Evolutionary conservation across 2,888 invertebrate species (phyloP), one percentile per base, ranked within the genome.

Genomic region (Periphyllus acericola): DNA sequence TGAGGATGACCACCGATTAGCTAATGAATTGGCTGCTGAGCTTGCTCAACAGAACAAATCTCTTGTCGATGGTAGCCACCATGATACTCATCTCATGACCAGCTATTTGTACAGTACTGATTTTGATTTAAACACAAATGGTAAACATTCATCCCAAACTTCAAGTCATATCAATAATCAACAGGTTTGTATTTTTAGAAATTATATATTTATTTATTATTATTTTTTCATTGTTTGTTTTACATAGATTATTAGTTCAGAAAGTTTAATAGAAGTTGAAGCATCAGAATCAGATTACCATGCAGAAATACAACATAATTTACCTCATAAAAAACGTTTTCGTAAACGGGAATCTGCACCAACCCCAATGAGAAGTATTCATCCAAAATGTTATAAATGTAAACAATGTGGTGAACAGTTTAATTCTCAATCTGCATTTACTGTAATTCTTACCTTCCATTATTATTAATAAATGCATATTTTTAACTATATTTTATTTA

Each of bases 311-410:
- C 92, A 92, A 84, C 89, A 89, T 91, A 95, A 95, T 89, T 92
- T 97, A 89, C 97, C 97, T 0, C 97, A 97, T 91, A 97, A 97
- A 91, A 97, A 97, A 91, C 93, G 97, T 89, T 96, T 97, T 90
- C 92, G 96, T 34, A 94, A 94, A 90, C 91, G 91, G 71, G 92
- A 92, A 29, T 90, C 79, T 25, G 89, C 89, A 76, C 90, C 11
- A 60, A 89, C 55, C 90, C 91, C 81, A 36, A 89, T 90, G 11
- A 90, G 90, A 74, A 92, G 91, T 89, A 90, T 90, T 78, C 89
- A 89, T 86, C 86, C 90, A 3, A 91, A 92, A 79, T 91, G 91
- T 89, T 91, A 90, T 82, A 92, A 92, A 89, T 93, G 93, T 90
- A 91, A 91, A 81, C 91, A 92, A 81, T 93, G 93, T 90, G 92